phyloP scores from a whole-genome alignment of 2,797 vertebrate species.

The Melanotaenia trifasciata region DNA sequence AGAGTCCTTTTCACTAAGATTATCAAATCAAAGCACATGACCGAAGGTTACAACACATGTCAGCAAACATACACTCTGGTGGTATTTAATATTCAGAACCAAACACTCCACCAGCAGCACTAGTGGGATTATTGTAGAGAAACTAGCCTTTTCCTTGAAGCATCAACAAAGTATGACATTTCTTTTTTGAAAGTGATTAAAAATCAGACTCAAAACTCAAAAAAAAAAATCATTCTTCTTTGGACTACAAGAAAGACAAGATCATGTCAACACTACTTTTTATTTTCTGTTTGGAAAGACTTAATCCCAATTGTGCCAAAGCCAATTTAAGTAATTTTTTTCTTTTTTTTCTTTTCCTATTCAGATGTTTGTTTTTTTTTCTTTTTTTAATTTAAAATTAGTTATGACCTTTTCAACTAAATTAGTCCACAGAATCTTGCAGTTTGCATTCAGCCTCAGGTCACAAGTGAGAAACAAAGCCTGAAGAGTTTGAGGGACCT shows the following conservation, averaged over 20 bases:
- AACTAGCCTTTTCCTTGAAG: constrained; percentile 14
- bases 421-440: constrained; percentile 37
- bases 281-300: constrained; percentile 11
- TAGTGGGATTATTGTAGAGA: neutral
- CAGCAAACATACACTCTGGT: constrained; percentile 27
- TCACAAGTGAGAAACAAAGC: constrained; percentile 34
- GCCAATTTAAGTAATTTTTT: constrained; percentile 28
- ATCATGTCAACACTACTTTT: neutral
- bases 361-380: constrained; percentile 13
- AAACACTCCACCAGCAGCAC: constrained; percentile 8
- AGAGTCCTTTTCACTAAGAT: neutral
- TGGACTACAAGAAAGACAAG: constrained; percentile 15
- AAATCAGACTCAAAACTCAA: neutral
- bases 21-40: constrained; percentile 25
- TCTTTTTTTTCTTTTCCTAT: constrained; percentile 1
- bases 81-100: constrained; percentile 25
- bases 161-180: constrained; percentile 11
- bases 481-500: constrained; percentile 19
- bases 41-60: constrained; percentile 17
- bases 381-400: neutral
- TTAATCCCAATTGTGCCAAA: constrained; percentile 26
- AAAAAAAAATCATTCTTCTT: neutral
- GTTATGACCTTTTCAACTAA: constrained; percentile 42
- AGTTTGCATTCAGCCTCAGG: constrained; percentile 20
- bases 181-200: constrained; percentile 16